Conservation (phyloP, 2,113 vertebrate species). For the Chloroceryle aenea region DNA sequence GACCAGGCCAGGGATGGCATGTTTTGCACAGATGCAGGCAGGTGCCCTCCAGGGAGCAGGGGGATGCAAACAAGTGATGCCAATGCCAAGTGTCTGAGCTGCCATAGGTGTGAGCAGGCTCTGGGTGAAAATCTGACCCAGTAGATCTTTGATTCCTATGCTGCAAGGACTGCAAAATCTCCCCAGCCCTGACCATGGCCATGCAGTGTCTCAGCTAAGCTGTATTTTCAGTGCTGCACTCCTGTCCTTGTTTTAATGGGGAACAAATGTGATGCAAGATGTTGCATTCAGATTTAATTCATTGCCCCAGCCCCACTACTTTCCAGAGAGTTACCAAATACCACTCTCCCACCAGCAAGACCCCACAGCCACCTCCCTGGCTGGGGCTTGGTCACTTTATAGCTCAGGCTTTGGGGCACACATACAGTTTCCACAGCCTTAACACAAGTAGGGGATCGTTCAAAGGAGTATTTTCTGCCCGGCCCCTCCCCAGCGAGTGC, state of each 20-base stretch:
- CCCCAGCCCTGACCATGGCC: no score
- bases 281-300: background rate
- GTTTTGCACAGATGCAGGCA: background rate
- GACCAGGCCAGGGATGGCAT: no score
- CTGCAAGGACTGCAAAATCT: fast-evolving
- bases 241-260: background rate
- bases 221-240: fast-evolving
- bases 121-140: background rate
- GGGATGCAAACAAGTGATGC: background rate
- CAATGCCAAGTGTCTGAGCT: background rate
- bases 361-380: background rate
- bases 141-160: background rate
- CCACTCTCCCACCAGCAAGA: background rate
- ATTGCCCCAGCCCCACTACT: background rate
- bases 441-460: background rate
- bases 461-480: background rate
- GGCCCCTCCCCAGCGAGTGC: background rate
- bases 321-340: background rate
- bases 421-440: background rate
- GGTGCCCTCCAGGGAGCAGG: background rate
- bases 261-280: background rate
- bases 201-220: background rate
- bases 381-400: background rate
- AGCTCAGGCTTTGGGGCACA: background rate
- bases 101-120: background rate